These are phyloP conservation scores for Acanthosoma haemorrhoidale DNA, from an alignment of 2,888 invertebrate genomes.

Conservation along the genomic window DNA sequence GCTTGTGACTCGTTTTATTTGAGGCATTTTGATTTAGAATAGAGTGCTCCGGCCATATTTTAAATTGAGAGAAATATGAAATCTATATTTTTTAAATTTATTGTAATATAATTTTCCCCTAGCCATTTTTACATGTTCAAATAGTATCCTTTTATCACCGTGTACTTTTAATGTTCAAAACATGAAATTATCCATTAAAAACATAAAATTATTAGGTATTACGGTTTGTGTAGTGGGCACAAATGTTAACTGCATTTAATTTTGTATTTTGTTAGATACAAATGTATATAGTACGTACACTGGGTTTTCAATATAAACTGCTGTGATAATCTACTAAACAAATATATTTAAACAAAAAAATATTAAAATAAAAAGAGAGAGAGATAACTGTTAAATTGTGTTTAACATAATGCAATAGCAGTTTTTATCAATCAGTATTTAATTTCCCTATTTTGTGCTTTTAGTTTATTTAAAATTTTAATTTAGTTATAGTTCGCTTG, in stretches of 20 bases:
- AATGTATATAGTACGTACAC: background rate
- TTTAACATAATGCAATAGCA: background rate
- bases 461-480: background rate
- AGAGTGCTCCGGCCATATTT: too few relatives aligned
- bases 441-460: background rate
- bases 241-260: slow-evolving; percentile 24
- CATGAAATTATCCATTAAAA: slow-evolving; percentile 1
- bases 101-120: too few relatives aligned
- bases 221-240: background rate
- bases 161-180: background rate
- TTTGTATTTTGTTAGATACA: slow-evolving; percentile 1
- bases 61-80: too few relatives aligned
- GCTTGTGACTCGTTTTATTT: too few relatives aligned
- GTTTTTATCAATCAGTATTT: background rate
- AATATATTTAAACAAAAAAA: background rate
- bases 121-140: too few relatives aligned
- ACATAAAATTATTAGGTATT: slow-evolving; percentile 1
- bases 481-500: background rate
- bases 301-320: slow-evolving; percentile 16
- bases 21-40: too few relatives aligned
- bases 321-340: too few relatives aligned
- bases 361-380: background rate
- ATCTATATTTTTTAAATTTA: too few relatives aligned
- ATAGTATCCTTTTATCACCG: too few relatives aligned
- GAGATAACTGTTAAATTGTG: background rate